Evolutionary conservation across 2,888 invertebrate species (phyloP), one percentile per base, ranked within the genome.

Genomic region (Nymphalis c-album): DNA sequence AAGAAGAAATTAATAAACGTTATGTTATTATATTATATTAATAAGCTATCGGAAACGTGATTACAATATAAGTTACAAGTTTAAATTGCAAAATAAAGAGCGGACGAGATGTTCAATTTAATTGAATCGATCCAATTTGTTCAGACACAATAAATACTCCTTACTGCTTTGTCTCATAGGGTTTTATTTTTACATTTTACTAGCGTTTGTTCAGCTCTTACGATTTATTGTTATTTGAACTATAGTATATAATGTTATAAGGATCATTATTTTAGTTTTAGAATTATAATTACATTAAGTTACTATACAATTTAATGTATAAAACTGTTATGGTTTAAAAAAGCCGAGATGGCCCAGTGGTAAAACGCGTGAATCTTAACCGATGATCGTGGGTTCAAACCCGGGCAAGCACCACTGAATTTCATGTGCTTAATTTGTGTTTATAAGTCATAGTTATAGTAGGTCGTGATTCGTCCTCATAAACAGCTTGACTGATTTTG

Each of bases 81-180:
- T 40, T 59, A 67, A 60, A 63, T 35, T 40, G 63, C 7, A 40
- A n/a, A 51, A 59, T 55, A 55, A 61, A 31, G 40, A 46, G 18
- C 22, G 67, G 16, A n/a, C 51, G 13, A 48, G 59, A 46, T 53
- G 67, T 67, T 63, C 59, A 60, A 59, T 50, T 63, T 60, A 59
- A 67, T 67, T 63, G 67, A 63, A 67, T 59, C 63, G 59, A 59
- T 63, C 16, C 59, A 46, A 63, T 67, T 53, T 47, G 55, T 35
- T 53, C 59, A 67, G 63, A 67, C 67, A 47, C 46, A 26, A 63
- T 63, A 63, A 64, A 64, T 51, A 69, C 66, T 59, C 47, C 35
- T 35, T 59, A 45, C 60, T 26, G 26, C 45, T 26, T 51, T 53
- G 46, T 63, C 47, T 63, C 61, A 63, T 16, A 61, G 50, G 35